Base-by-base conservation (phyloP, 1,140 invertebrate genomes). In the Sinonovacula constricta region DNA sequence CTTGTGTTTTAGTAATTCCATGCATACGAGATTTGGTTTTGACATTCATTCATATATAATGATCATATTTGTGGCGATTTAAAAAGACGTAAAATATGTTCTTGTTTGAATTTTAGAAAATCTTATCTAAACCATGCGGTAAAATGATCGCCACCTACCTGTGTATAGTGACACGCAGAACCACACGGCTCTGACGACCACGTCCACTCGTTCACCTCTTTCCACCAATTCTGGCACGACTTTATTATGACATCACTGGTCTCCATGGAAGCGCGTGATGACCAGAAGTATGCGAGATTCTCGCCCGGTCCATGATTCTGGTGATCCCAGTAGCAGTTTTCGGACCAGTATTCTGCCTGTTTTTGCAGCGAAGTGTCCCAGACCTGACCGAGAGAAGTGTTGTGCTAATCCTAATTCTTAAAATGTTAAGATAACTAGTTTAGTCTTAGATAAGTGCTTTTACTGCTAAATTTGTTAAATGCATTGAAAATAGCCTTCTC, bases 291-390 rank as follows among this genome's bases (percentile, higher is more conserved):
- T 14, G 72, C 60, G 33, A 76, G 49, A 26, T 76, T 76, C 31
- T 76, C 72, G 2, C 72, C 72, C 28, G 63, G 26, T 0, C 72
- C 72, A 7, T 76, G 36, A 7, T 54, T 31, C 53, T 76, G 72
- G 53, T 76, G 72, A 39, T 67, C 72, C 49, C 49, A 76, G 62
- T 56, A 76, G 31, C 72, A 76, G 30, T 76, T 76, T 49, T 76
- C 72, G 18, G 72, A 76, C 72, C 72, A 76, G 18, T n/a, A 1
- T 53, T 66, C 72, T 10, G 72, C 72, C 15, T 53, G 30, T 5
- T 49, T 30, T 30, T 76, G 72, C 15, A 76, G 63, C 14, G 33
- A 39, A 15, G 31, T 15, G 53, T 76, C 63, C 72, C 72, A 76
- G 39, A 22, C 24, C 72, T 76, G 39, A 54, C 28, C 12, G 45